phyloP scores from a whole-genome alignment of 2,888 invertebrate genomes.

The Alcis repandata region DNA sequence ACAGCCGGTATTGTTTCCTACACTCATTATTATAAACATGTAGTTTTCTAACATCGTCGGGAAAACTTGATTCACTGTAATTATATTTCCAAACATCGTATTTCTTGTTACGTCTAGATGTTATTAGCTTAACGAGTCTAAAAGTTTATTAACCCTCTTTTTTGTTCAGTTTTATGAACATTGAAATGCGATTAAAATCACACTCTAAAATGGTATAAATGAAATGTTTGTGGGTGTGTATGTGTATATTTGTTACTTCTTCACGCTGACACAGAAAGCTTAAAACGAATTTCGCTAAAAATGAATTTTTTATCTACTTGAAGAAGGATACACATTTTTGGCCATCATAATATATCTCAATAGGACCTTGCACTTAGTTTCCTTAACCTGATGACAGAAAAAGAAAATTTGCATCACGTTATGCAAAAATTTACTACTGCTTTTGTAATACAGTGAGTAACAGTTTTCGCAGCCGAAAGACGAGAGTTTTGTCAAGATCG shows the following conservation, averaged over 20 bases:
- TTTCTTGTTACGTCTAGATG: too few species aligned
- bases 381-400: conserved; percentile 14
- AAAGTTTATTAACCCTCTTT: too few species aligned
- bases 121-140: not conserved
- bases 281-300: not conserved
- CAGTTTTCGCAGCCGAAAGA: conserved; percentile 43
- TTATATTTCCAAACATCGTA: not conserved
- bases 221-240: too few species aligned
- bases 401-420: conserved; percentile 39
- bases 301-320: not conserved
- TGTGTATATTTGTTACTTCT: too few species aligned
- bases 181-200: too few species aligned
- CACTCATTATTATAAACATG: conserved; percentile 17
- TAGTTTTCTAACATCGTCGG: conserved; percentile 9
- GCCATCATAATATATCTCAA: not conserved
- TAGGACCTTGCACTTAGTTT: conserved; percentile 5
- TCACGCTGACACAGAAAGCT: too few species aligned
- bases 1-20: conserved; percentile 26
- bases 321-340: not conserved
- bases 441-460: conserved; percentile 43
- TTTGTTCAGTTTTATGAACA: too few species aligned
- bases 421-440: conserved; percentile 32
- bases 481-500: conserved; percentile 42
- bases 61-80: not conserved
- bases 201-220: too few species aligned